Percentiles rank a stretch among this genome's conserved stretches.
Conservation (phyloP, 2,797 vertebrate species). For the Epinephelus awoara region DNA sequence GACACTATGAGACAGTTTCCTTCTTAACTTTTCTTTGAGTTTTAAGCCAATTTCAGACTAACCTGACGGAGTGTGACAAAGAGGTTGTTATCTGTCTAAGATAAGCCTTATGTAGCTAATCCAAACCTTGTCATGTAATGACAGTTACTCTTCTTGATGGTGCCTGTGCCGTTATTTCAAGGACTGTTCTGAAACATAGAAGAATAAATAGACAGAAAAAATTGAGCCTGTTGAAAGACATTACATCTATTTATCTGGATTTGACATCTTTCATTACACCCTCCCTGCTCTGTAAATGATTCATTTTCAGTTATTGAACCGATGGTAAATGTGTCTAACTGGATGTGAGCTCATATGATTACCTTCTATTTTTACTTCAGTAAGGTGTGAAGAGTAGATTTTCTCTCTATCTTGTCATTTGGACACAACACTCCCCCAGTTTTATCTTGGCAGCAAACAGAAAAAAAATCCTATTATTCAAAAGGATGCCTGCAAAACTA, state of each 20-base stretch:
- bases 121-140: constrained; percentile 27
- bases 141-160: constrained; percentile 35
- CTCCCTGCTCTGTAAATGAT: constrained; percentile 29
- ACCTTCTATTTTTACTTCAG: constrained; percentile 46
- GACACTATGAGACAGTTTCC: constrained; percentile 18
- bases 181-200: constrained; percentile 4
- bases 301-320: constrained; percentile 46
- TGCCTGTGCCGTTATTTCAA: constrained; percentile 6
- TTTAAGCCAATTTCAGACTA: constrained; percentile 47
- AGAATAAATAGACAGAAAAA: background rate
- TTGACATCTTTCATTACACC: constrained; percentile 50
- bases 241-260: constrained; percentile 41
- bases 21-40: constrained; percentile 18
- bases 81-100: constrained; percentile 28
- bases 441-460: constrained; percentile 22
- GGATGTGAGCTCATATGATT: constrained; percentile 28
- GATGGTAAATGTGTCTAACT: constrained; percentile 35
- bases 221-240: background rate
- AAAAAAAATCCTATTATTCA: constrained; percentile 31
- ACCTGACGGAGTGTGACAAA: constrained; percentile 33
- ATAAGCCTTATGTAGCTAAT: constrained; percentile 28
- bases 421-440: background rate
- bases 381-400: constrained; percentile 21
- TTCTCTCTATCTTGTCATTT: constrained; percentile 25
- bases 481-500: constrained; percentile 43